Conservation (phyloP, 2,113 vertebrate genomes). For the Microcebus jonahi region DNA sequence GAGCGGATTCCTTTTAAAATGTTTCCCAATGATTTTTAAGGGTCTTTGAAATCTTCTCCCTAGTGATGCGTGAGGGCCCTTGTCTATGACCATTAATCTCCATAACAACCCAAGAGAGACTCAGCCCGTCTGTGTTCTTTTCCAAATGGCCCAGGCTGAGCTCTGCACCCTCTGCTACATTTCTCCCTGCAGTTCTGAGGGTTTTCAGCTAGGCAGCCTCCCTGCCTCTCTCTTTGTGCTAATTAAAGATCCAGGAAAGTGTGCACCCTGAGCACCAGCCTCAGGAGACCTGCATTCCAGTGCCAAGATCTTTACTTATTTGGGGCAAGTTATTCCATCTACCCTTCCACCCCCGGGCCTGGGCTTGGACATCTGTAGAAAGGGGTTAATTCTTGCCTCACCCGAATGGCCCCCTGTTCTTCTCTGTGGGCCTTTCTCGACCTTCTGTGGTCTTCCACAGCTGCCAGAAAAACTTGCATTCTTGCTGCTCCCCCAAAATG, state of each 20-base stretch:
- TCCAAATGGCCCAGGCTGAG: background rate
- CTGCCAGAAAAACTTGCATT: background rate
- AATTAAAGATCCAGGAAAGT: background rate
- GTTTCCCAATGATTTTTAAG: conserved; percentile 74
- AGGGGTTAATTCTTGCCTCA: background rate
- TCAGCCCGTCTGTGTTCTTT: conserved; percentile 33
- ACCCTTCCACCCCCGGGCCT: background rate
- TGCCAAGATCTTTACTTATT: background rate
- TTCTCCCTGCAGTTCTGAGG: background rate
- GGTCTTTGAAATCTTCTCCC: conserved; percentile 74
- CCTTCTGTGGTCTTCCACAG: background rate
- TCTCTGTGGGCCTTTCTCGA: background rate
- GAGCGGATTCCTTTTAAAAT: conserved; percentile 73
- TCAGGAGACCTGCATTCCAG: background rate
- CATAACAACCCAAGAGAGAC: conserved; percentile 42
- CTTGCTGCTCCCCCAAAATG: background rate
- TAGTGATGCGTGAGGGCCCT: conserved; percentile 58
- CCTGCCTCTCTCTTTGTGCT: background rate
- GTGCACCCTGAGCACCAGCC: background rate
- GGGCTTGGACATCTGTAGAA: background rate
- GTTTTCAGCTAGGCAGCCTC: background rate
- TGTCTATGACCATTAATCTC: conserved; percentile 71
- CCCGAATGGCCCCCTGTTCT: background rate
- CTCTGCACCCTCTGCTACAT: background rate
- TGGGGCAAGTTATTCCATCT: background rate